Evolutionary conservation across 2,888 invertebrate species (phyloP), one percentile per base, ranked within the genome.

Genomic region (Synergus umbraculus): DNA sequence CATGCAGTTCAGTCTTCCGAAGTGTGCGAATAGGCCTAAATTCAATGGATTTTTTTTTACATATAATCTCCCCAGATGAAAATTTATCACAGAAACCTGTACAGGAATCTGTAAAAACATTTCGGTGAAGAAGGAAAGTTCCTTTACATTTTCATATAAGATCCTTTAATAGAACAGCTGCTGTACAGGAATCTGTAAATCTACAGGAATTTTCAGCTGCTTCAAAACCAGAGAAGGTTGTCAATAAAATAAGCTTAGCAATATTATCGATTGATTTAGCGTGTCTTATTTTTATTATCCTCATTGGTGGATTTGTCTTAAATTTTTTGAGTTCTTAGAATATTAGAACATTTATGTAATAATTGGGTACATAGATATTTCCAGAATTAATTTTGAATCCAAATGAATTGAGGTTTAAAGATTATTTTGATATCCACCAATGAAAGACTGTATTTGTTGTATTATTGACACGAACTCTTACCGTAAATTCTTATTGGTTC

Each of bases 21-120:
- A 49, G 41, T 73, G 73, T 73, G 54, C 54, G 41, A 73, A n/a
- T 73, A 73, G 73, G 73, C 54, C 73, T 73, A 73, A 73, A 73
- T 73, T 37, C n/a, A 73, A 41, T 49, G 15, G 54, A 41, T 9
- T 73, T 58, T 29, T 67, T 43, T 43, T 46, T 18, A 67, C 4
- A n/a, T 46, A 73, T 49, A n/a, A 73, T 37, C n/a, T 37, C 37
- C 37, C 37, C 5, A 37, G 37, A 4, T 37, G 37, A 5, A 37
- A 37, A 37, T 37, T 37, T 37, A 37, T 37, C 5, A 37, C 37
- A 37, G 37, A 37, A 37, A 37, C 37, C 37, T 37, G 37, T 5
- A 37, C 37, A 37, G 37, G 5, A 37, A 37, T 5, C 37, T 37
- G 5, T 5, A 37, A 37, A 37, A 37, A 37, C 37, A 37, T 37